These are phyloP conservation scores for Spodoptera littoralis DNA, from an alignment of 2,888 invertebrate species.

Conservation along the genomic window DNA sequence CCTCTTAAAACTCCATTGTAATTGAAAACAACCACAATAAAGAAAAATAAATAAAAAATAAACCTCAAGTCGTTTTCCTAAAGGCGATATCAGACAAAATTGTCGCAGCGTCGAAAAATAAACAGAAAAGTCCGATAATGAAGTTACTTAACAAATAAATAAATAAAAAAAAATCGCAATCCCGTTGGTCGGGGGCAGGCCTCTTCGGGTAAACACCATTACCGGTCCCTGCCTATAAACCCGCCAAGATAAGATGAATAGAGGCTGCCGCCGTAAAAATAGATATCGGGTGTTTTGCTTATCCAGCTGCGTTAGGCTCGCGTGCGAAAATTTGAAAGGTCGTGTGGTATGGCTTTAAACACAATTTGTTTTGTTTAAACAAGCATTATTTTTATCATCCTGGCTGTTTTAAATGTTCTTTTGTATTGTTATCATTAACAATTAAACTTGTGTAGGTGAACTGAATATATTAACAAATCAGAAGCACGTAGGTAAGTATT, in stretches of 20 bases:
- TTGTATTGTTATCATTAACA: neutral
- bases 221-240: constrained; percentile 72
- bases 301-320: constrained; percentile 53
- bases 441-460: too few relatives aligned
- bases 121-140: constrained; percentile 61
- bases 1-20: constrained; percentile 53
- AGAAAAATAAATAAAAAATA: constrained; percentile 52
- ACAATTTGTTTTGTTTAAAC: neutral
- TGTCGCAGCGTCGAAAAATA: constrained; percentile 54
- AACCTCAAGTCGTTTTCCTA: constrained; percentile 49
- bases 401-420: neutral
- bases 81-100: constrained; percentile 59
- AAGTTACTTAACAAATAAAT: constrained; percentile 71
- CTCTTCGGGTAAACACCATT: constrained; percentile 76
- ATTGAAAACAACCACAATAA: constrained; percentile 56
- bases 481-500: too few relatives aligned
- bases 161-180: constrained; percentile 65
- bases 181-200: constrained; percentile 57
- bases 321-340: constrained; percentile 18
- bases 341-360: neutral
- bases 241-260: constrained; percentile 79
- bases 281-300: constrained; percentile 71
- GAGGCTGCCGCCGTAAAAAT: constrained; percentile 69
- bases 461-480: too few relatives aligned
- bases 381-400: neutral